phyloP scores from a whole-genome alignment of 2,888 invertebrate species.

The Pseudococcus jackbeardsleyi region DNA sequence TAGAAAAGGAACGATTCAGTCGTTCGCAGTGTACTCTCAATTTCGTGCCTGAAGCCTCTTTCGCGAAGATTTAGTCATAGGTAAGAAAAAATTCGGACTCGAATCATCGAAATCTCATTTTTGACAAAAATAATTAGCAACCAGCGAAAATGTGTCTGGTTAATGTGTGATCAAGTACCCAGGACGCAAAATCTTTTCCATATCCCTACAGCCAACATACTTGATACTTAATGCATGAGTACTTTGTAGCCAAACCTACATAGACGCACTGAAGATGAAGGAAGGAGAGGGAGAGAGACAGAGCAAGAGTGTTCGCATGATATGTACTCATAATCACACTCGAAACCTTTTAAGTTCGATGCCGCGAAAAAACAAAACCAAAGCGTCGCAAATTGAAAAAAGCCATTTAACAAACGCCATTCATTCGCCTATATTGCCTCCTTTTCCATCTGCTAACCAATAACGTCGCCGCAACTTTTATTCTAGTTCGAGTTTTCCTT shows the following conservation, averaged over 20 bases:
- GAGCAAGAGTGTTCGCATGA: neutral
- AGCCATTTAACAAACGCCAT: neutral
- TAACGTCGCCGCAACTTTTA: neutral
- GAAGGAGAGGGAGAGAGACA: neutral
- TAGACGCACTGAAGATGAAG: too few relatives aligned
- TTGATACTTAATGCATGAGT: neutral
- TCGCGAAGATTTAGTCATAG: too few relatives aligned
- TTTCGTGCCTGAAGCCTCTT: too few relatives aligned
- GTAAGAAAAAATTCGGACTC: too few relatives aligned
- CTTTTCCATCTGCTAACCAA: neutral
- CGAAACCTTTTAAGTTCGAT: slow-evolving; percentile 1
- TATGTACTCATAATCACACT: neutral
- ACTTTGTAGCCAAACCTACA: neutral
- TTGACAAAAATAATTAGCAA: neutral
- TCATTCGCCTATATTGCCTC: neutral
- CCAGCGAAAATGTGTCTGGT: neutral
- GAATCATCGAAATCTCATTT: too few relatives aligned
- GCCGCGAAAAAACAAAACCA: neutral
- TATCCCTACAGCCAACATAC: neutral
- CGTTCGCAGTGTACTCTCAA: too few relatives aligned
- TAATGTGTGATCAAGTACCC: slow-evolving; percentile 6
- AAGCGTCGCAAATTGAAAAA: neutral
- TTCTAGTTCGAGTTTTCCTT: neutral
- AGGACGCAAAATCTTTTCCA: neutral
- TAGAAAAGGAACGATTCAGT: too few relatives aligned